These are phyloP conservation scores for Anguilla megastoma DNA, from an alignment of 2,797 vertebrate genomes.

Conservation along the genomic window DNA sequence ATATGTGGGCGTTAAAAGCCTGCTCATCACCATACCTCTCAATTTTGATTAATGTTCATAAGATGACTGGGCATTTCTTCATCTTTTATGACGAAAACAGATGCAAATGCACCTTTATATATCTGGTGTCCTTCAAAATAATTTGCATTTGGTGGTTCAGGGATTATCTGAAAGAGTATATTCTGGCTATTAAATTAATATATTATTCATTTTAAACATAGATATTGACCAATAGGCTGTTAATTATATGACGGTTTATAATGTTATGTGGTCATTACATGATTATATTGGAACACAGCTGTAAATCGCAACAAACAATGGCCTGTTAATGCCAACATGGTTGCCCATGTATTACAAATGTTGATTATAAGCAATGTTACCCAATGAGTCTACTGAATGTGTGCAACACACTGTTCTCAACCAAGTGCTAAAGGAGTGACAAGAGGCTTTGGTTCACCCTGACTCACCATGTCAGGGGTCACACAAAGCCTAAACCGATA, in stretches of 20 bases:
- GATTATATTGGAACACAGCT: not conserved
- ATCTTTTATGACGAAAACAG: not conserved
- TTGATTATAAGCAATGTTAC: not conserved
- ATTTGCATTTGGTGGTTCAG: not conserved
- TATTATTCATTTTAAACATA: not conserved
- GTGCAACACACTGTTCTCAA: not conserved
- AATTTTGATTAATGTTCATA: not conserved
- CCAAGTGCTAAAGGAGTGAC: not conserved
- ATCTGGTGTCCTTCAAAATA: not conserved
- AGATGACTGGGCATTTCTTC: not conserved
- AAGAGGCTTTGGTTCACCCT: constrained; percentile 24
- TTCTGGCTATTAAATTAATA: not conserved
- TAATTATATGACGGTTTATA: not conserved
- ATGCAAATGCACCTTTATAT: not conserved
- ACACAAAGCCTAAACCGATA: not conserved
- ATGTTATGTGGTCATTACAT: not conserved
- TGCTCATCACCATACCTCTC: not conserved
- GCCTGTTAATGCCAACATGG: not conserved
- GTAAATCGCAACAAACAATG: not conserved
- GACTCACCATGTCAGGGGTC: constrained; percentile 5
- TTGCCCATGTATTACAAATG: not conserved
- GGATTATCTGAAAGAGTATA: not conserved
- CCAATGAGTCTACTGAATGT: not conserved
- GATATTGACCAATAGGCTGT: not conserved
- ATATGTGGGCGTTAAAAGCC: not conserved